Evolutionary conservation across 2,888 invertebrate genomes (phyloP).

Genomic region (Sceliomorpha sp.): DNA sequence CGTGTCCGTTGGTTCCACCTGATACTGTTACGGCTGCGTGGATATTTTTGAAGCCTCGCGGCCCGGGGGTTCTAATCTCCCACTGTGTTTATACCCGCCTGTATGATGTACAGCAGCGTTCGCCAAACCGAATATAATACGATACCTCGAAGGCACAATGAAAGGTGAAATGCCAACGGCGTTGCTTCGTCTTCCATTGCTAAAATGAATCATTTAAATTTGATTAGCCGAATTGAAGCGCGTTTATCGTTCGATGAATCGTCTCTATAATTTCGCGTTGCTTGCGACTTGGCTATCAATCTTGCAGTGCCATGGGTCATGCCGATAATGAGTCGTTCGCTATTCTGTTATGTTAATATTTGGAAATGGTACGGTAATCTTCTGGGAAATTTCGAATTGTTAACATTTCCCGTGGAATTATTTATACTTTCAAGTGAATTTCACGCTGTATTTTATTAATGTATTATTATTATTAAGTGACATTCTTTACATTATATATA

Average conservation of each 20-base stretch:
- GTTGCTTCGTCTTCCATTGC: conserved; percentile 14
- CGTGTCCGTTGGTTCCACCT: conserved; percentile 37
- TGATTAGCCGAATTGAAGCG: conserved; percentile 18
- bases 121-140: conserved; percentile 39
- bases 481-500: too few species aligned
- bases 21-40: conserved; percentile 38
- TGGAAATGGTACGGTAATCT: too few species aligned
- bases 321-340: too few species aligned
- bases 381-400: too few species aligned
- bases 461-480: too few species aligned
- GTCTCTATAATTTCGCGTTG: conserved; percentile 4
- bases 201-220: conserved; percentile 35
- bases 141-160: conserved; percentile 46
- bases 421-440: too few species aligned
- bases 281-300: too few species aligned
- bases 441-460: too few species aligned
- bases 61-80: conserved; percentile 56
- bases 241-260: conserved; percentile 5
- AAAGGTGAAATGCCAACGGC: conserved; percentile 32
- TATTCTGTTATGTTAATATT: too few species aligned
- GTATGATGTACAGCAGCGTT: conserved; percentile 39
- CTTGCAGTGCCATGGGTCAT: too few species aligned
- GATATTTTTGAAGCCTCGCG: conserved; percentile 53
- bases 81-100: conserved; percentile 51
- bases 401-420: too few species aligned